These are phyloP conservation scores for Corydoras sp. DNA, from an alignment of 2,113 vertebrate species.

Conservation along the genomic window DNA sequence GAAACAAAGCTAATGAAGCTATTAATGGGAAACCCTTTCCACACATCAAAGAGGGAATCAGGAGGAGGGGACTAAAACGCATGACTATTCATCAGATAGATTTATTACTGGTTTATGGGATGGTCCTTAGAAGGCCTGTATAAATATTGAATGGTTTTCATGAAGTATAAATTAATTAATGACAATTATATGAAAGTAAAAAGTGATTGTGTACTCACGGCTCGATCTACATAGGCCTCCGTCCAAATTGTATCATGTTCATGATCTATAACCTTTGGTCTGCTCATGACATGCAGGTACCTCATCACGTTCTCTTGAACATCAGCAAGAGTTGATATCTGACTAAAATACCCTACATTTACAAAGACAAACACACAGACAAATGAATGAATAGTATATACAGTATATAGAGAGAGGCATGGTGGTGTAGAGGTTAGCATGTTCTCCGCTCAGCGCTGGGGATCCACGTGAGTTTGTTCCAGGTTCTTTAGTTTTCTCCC, in stretches of 20 bases:
- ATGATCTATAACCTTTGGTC: conserved; percentile 95
- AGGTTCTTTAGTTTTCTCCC: no score
- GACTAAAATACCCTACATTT: conserved; percentile 85
- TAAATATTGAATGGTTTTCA: no score
- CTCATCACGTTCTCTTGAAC: conserved; percentile 98
- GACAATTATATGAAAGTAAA: no score
- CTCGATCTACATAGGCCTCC: conserved; percentile 92
- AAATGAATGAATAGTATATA: background rate
- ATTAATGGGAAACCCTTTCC: conserved; percentile 57
- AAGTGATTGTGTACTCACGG: conserved; percentile 71
- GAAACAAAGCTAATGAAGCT: conserved; percentile 59
- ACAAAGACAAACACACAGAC: conserved; percentile 32
- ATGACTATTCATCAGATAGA: background rate
- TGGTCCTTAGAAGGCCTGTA: no score
- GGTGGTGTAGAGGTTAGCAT: no score
- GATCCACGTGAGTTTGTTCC: no score
- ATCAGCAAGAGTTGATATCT: conserved; percentile 93
- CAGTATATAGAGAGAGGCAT: background rate
- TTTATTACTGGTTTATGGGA: no score
- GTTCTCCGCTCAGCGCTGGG: no score
- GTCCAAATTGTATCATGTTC: conserved; percentile 96
- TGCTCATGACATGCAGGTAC: conserved; percentile 93
- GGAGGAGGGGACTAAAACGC: background rate
- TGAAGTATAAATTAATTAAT: no score
- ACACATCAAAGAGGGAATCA: background rate